Evolutionary conservation across 2,113 vertebrate genomes (phyloP), one percentile per base, ranked within the genome.

Genomic region (Phalacrocorax aristotelis): DNA sequence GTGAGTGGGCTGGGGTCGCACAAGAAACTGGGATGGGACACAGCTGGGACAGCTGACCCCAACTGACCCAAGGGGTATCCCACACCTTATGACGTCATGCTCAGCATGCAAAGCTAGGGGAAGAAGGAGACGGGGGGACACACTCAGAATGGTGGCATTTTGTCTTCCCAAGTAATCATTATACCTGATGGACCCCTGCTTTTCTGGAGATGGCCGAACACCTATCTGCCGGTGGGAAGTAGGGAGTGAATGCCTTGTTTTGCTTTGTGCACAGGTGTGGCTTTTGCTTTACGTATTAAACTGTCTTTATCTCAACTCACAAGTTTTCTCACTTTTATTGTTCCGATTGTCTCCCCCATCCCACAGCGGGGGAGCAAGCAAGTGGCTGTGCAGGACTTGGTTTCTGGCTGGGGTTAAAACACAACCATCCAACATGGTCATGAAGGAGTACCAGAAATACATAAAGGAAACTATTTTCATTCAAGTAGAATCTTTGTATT

Each of bases 101-200:
- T n/a, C 21, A 60, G 34, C 21, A 23, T n/a, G 19, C 23, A 60
- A 4, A 60, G 57, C 57, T 60, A 21, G 57, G 21, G 21, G 34
- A n/a, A n/a, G 34, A 23, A 30, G 34, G 4, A 23, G 34, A 13
- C 10, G 22, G 21, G 21, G 57, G 9, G 9, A 34, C 9, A n/a
- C 1, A 2, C 22, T n/a, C 0, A 2, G 58, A 61, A 15, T 11
- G 23, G 16, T 25, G 57, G 57, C 11, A 3, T n/a, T n/a, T 58
- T 61, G 22, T 36, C n/a, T 61, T 36, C 58, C 10, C 14, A 36
- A 60, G 22, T 60, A 7, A 25, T 14, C 0, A 10, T 25, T 36
- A 60, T 4, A 2, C 6, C 0, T 25, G 58, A 25, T 60, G 58
- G 58, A 36, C 22, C 58, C n/a, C n/a, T 60, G 34, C 22, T 25